Percentiles rank a stretch among this genome's conserved stretches.
phyloP scores from a whole-genome alignment of 2,797 vertebrate species.

The Lagocephalus sceleratus region DNA sequence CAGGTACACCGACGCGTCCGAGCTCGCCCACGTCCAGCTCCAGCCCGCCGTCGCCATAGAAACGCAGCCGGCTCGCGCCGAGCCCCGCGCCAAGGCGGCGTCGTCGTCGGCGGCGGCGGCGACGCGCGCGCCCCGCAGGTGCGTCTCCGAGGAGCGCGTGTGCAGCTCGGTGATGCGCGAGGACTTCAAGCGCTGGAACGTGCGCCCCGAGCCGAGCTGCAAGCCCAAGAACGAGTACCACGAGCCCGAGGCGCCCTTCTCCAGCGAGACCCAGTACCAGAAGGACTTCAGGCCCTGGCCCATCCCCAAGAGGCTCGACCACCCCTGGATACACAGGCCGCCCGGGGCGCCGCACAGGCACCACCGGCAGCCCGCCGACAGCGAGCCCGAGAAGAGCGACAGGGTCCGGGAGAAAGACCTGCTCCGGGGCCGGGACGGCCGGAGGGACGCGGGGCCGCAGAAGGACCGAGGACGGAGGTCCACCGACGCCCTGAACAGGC shows the following conservation, averaged over 20 bases:
- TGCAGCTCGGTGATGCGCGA: conserved; percentile 91
- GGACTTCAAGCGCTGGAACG: conserved; percentile 92
- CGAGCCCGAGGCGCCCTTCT: conserved; percentile 86
- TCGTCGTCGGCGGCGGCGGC: no score
- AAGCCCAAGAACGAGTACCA: conserved; percentile 93
- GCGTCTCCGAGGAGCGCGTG: conserved; percentile 66
- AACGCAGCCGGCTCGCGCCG: conserved; percentile 78
- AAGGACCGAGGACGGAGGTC: conserved; percentile 77
- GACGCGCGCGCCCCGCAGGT: conserved; percentile 53
- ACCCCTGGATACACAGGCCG: conserved; percentile 93
- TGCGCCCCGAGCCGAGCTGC: conserved; percentile 89
- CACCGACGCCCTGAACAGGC: conserved; percentile 88
- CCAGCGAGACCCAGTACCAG: conserved; percentile 94
- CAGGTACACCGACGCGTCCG: conserved; percentile 91
- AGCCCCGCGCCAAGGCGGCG: conserved; percentile 42
- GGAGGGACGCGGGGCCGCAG: conserved; percentile 21
- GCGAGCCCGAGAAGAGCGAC: conserved; percentile 77
- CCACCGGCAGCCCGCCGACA: conserved; percentile 61
- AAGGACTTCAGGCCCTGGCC: conserved; percentile 97
- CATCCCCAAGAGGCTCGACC: conserved; percentile 86
- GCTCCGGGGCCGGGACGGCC: conserved; percentile 48
- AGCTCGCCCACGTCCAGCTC: conserved; percentile 78
- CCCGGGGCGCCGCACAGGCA: conserved; percentile 50
- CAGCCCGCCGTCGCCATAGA: conserved; percentile 82
- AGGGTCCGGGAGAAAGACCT: conserved; percentile 79